A percentile compares a stretch with the other conserved stretches of the same genome.
These are phyloP conservation scores for Erpobdella octoculata DNA, from an alignment of 2,888 invertebrate species.

Conservation along the genomic window DNA sequence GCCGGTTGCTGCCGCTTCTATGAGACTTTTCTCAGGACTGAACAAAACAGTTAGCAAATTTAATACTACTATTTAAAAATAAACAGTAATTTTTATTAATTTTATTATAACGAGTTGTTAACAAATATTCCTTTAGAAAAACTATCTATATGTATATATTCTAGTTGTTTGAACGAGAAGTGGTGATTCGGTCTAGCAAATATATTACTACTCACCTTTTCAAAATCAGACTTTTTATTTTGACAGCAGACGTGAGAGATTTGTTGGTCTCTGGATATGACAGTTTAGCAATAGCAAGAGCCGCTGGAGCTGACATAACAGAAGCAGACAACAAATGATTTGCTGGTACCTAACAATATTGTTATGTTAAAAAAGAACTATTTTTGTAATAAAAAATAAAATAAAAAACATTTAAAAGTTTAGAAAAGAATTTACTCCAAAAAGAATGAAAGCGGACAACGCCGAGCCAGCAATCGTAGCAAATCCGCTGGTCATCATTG, in stretches of 20 bases:
- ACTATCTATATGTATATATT: no score
- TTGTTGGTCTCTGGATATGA: conserved; percentile 37
- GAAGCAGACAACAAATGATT: conserved; percentile 80
- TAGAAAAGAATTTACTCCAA: conserved; percentile 61
- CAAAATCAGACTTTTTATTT: conserved; percentile 29
- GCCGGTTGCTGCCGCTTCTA: conserved; percentile 33
- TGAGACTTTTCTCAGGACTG: conserved; percentile 10
- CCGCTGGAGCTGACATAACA: conserved; percentile 88
- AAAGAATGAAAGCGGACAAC: conserved; percentile 78
- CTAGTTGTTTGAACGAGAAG: neutral
- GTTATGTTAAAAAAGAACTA: neutral
- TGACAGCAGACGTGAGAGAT: conserved; percentile 31
- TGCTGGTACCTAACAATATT: conserved; percentile 57
- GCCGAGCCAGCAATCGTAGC: conserved; percentile 83
- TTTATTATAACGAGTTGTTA: conserved; percentile 1
- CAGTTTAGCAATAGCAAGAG: conserved; percentile 59
- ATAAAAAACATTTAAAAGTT: neutral
- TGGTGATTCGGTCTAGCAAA: no score
- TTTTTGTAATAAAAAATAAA: neutral
- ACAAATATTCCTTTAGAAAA: no score
- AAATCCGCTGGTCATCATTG: conserved; percentile 87
- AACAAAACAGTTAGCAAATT: neutral
- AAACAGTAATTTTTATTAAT: neutral
- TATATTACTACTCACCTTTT: conserved; percentile 13
- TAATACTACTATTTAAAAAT: neutral